Evolutionary conservation across 2,888 invertebrate genomes (phyloP).

Genomic region (Cryptus viduatorius): DNA sequence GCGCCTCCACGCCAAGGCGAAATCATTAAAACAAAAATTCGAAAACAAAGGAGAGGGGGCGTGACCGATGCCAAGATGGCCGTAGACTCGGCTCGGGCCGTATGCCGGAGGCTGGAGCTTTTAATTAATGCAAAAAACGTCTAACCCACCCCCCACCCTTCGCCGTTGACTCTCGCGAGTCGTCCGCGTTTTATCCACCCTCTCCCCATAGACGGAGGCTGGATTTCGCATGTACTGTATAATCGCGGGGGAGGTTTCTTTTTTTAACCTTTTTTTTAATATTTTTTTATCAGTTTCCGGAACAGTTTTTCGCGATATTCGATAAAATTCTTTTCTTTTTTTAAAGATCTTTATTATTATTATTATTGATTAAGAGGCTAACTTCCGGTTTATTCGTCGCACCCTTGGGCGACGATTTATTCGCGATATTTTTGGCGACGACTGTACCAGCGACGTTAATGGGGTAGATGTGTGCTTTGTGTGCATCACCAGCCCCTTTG

Average conservation of each 20-base stretch:
- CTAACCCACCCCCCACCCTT: conserved; percentile 44
- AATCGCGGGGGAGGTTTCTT: conserved; percentile 32
- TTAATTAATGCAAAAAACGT: conserved; percentile 84
- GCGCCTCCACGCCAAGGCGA: conserved; percentile 73
- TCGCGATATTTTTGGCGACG: conserved; percentile 63
- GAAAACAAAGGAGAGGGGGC: conserved; percentile 83
- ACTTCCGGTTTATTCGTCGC: background rate
- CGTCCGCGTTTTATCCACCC: conserved; percentile 5
- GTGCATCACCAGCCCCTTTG: conserved; percentile 73
- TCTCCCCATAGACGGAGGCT: conserved; percentile 3
- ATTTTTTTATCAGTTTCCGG: too few species aligned
- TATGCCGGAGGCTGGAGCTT: conserved; percentile 81
- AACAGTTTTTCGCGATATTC: too few species aligned
- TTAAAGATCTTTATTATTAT: background rate
- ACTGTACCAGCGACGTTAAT: conserved; percentile 74
- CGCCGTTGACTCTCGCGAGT: conserved; percentile 5
- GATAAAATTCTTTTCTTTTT: too few species aligned
- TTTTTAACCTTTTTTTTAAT: background rate
- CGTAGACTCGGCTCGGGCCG: conserved; percentile 74
- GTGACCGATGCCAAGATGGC: conserved; percentile 84
- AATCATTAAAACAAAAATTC: conserved; percentile 82
- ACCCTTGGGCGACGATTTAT: background rate
- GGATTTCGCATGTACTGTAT: background rate
- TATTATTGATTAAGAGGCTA: background rate
- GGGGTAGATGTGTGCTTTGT: conserved; percentile 79